Evolutionary conservation across 2,888 invertebrate genomes (phyloP).

Genomic region (Drepana falcataria): DNA sequence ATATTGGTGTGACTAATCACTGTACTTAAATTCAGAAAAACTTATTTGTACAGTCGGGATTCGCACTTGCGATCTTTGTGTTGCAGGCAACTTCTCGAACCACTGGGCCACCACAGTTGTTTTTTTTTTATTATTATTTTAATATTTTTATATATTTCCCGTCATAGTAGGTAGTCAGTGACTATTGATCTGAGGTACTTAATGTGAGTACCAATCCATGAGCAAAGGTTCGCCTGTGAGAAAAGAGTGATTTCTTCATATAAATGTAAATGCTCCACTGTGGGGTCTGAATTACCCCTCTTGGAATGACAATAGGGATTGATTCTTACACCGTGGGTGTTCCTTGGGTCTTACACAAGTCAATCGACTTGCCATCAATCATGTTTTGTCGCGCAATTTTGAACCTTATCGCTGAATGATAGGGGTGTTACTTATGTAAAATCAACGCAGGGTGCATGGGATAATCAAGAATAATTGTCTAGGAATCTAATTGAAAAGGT

Average conservation of each 20-base stretch:
- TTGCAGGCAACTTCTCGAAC: no score
- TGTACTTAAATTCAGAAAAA: no score
- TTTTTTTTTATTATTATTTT: no score
- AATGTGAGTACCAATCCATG: not conserved
- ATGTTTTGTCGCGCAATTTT: constrained; percentile 15
- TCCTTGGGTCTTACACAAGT: constrained; percentile 27
- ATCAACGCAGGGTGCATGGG: constrained; percentile 26
- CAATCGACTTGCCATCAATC: constrained; percentile 28
- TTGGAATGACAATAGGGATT: constrained; percentile 48
- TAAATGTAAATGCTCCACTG: constrained; percentile 52
- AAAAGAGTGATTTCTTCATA: constrained; percentile 46
- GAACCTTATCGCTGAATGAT: constrained; percentile 24
- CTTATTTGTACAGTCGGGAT: no score
- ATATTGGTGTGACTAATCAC: no score
- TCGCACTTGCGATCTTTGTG: no score
- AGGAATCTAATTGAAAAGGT: constrained; percentile 19
- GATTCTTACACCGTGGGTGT: constrained; percentile 35
- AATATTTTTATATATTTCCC: no score
- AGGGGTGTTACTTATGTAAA: constrained; percentile 12
- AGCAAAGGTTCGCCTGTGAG: not conserved
- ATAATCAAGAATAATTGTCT: constrained; percentile 32
- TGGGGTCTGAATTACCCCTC: constrained; percentile 42
- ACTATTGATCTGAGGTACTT: not conserved
- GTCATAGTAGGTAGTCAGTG: no score
- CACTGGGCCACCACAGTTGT: no score